Percentiles rank a stretch among this genome's conserved stretches.
Evolutionary conservation across 2,113 vertebrate genomes (phyloP).

Genomic region (Ptilonorhynchus violaceus): DNA sequence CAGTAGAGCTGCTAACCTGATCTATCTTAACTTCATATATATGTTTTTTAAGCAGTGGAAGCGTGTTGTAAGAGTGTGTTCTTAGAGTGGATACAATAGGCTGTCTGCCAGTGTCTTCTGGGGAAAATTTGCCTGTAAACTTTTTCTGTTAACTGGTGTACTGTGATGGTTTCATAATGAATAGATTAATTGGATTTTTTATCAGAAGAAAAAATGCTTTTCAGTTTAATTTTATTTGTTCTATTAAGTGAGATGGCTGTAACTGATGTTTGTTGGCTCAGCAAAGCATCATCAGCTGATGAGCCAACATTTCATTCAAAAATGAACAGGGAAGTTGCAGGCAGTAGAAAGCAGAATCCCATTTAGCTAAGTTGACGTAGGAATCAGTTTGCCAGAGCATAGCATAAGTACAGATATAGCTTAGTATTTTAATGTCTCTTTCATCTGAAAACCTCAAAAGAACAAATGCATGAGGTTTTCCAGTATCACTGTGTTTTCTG

Average conservation of each 20-base stretch:
- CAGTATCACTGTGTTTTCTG: background rate
- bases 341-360: background rate
- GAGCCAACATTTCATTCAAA: background rate
- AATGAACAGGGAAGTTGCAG: background rate
- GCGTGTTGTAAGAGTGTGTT: background rate
- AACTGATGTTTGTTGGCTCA: background rate
- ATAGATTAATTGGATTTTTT: background rate
- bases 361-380: background rate
- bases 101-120: background rate
- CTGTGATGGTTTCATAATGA: background rate
- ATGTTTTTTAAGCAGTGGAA: background rate
- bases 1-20: background rate
- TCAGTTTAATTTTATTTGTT: background rate
- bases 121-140: background rate
- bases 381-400: background rate
- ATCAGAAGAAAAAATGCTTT: background rate
- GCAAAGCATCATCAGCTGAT: background rate
- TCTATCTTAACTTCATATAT: background rate
- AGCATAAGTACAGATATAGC: background rate
- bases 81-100: background rate
- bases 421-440: background rate
- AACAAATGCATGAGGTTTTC: background rate
- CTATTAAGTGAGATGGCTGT: background rate
- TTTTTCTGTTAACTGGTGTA: background rate
- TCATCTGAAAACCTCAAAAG: background rate